Percentiles rank a stretch among this genome's conserved stretches.
phyloP scores from a whole-genome alignment of 2,797 vertebrate species.

The Synaphobranchus kaupii region DNA sequence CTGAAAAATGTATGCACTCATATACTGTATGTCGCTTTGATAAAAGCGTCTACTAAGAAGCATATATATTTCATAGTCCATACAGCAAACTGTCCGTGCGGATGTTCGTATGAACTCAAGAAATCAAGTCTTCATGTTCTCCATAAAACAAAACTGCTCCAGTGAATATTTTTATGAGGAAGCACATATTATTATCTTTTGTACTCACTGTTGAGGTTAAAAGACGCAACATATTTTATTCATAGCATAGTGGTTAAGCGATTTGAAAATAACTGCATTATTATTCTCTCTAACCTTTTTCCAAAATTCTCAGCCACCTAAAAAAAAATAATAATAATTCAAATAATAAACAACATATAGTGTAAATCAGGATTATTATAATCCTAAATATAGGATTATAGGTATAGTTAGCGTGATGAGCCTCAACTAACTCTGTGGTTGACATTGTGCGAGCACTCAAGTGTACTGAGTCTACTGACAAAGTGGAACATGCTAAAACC shows the following conservation, averaged over 20 bases:
- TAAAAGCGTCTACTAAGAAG: too few relatives aligned
- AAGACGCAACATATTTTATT: background rate
- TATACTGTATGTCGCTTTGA: too few relatives aligned
- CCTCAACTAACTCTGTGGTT: background rate
- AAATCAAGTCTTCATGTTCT: background rate
- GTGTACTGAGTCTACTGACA: background rate
- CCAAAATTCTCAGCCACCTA: background rate
- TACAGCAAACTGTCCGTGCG: background rate
- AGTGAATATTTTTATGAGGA: background rate
- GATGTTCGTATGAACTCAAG: background rate
- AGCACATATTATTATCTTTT: background rate
- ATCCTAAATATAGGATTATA: background rate
- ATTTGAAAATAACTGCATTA: background rate
- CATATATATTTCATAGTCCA: background rate
- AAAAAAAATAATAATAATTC: too few relatives aligned
- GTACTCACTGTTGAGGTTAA: background rate
- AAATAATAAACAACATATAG: background rate
- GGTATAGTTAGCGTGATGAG: background rate
- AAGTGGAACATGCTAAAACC: background rate
- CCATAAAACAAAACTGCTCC: background rate
- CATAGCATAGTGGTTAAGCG: background rate
- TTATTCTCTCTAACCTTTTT: background rate
- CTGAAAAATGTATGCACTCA: too few relatives aligned
- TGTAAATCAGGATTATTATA: background rate
- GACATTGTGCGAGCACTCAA: background rate